These are phyloP conservation scores for Neoseiulus cucumeris DNA, from an alignment of 1,140 invertebrate species.

Conservation along the genomic window DNA sequence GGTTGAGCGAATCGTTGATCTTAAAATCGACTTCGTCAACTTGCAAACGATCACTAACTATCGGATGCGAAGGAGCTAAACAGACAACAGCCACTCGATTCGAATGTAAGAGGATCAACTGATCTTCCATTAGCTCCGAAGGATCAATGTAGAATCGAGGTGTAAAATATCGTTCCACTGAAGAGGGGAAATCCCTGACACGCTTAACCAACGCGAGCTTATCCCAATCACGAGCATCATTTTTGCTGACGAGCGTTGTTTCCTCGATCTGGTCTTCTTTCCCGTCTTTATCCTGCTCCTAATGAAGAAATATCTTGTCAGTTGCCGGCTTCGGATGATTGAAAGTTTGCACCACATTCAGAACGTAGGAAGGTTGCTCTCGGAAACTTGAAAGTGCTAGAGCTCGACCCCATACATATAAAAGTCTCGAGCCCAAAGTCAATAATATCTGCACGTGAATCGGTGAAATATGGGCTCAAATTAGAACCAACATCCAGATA, in stretches of 20 bases:
- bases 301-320: no score
- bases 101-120: background rate
- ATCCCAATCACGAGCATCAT: conserved; percentile 5
- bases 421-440: no score
- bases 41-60: background rate
- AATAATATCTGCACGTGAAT: no score
- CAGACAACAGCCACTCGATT: background rate
- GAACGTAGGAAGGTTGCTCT: no score
- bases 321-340: no score
- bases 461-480: no score
- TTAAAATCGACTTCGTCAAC: conserved; percentile 2
- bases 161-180: conserved; percentile 6
- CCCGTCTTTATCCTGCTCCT: background rate
- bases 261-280: background rate
- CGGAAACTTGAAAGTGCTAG: no score
- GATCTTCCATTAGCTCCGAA: background rate
- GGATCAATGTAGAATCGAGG: background rate
- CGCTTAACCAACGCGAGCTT: background rate
- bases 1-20: background rate
- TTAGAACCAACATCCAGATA: no score
- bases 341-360: no score
- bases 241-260: background rate
- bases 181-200: background rate
- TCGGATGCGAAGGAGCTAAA: conserved; percentile 11
- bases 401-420: no score